A percentile compares a stretch with the other conserved stretches of the same genome.
Conservation (phyloP, 2,113 vertebrate species). For the Pycnonotus jocosus region DNA sequence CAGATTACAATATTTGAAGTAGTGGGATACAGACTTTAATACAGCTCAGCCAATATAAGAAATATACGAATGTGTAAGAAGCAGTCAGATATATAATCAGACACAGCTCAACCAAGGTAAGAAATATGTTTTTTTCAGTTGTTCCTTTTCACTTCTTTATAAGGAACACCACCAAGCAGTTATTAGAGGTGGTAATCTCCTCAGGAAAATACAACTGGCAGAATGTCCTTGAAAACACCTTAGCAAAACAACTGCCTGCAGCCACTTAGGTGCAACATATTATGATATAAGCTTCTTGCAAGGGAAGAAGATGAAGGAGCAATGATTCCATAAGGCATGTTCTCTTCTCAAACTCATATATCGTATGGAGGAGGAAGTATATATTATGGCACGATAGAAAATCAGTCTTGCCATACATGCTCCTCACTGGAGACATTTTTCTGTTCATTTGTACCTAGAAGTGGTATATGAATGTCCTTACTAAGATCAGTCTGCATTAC, state of each 20-base stretch:
- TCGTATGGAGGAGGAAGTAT: not conserved
- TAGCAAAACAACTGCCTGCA: not conserved
- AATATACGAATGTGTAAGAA: not conserved
- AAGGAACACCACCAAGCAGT: not conserved
- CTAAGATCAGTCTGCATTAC: not conserved
- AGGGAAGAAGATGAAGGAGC: not conserved
- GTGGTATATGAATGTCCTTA: not conserved
- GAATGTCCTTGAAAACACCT: not conserved
- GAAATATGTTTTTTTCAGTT: not conserved
- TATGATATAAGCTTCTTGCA: not conserved
- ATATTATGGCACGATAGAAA: not conserved
- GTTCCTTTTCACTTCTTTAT: not conserved
- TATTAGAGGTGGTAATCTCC: not conserved
- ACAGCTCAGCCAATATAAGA: not conserved
- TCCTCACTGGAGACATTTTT: rapidly evolving
- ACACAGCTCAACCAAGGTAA: not conserved
- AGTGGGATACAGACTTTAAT: not conserved
- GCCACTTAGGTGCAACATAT: not conserved
- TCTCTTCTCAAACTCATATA: not conserved
- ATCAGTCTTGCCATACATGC: not conserved
- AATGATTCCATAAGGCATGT: not conserved
- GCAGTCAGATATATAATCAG: not conserved
- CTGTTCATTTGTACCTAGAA: not conserved
- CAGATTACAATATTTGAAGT: not conserved
- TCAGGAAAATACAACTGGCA: not conserved